A percentile compares a stretch with the other conserved stretches of the same genome.
These are phyloP conservation scores for Lagodon rhomboides DNA, from an alignment of 2,797 vertebrate species.

Conservation along the genomic window DNA sequence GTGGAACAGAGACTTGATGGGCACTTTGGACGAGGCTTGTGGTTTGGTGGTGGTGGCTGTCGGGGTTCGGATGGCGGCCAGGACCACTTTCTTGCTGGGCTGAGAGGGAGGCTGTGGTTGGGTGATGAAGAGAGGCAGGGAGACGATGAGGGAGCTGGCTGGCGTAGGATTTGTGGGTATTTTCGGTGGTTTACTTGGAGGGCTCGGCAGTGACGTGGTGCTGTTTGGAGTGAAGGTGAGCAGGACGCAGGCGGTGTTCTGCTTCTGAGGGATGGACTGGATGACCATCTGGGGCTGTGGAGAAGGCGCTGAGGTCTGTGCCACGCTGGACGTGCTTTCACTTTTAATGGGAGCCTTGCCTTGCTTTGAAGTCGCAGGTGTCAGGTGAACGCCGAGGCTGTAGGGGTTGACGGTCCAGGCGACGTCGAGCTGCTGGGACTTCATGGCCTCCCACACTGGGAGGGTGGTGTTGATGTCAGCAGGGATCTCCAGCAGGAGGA, in stretches of 20 bases:
- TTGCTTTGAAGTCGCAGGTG: slow-evolving; percentile 24
- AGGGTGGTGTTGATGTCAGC: slow-evolving; percentile 49
- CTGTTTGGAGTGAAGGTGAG: slow-evolving; percentile 26
- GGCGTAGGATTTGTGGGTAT: background rate
- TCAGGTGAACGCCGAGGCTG: slow-evolving; percentile 53
- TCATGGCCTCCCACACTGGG: slow-evolving; percentile 73
- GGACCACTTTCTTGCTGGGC: background rate
- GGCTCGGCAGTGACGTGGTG: background rate
- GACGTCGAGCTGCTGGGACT: slow-evolving; percentile 44
- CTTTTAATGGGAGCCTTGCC: background rate
- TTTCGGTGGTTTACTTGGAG: background rate
- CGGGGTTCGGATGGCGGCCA: background rate
- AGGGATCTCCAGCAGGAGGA: slow-evolving; percentile 64
- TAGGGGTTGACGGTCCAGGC: slow-evolving; percentile 69
- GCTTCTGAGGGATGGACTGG: background rate
- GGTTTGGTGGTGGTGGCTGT: background rate
- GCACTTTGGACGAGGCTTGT: background rate
- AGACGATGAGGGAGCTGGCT: slow-evolving; percentile 8
- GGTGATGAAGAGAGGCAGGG: slow-evolving; percentile 47
- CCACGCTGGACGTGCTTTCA: background rate
- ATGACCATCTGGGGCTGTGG: slow-evolving; percentile 18
- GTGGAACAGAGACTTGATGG: slow-evolving; percentile 15
- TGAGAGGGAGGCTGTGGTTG: background rate
- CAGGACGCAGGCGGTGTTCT: slow-evolving; percentile 10
- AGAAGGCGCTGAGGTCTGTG: background rate